Conservation (phyloP, 1,140 invertebrate species). For the Venturia canescens region DNA sequence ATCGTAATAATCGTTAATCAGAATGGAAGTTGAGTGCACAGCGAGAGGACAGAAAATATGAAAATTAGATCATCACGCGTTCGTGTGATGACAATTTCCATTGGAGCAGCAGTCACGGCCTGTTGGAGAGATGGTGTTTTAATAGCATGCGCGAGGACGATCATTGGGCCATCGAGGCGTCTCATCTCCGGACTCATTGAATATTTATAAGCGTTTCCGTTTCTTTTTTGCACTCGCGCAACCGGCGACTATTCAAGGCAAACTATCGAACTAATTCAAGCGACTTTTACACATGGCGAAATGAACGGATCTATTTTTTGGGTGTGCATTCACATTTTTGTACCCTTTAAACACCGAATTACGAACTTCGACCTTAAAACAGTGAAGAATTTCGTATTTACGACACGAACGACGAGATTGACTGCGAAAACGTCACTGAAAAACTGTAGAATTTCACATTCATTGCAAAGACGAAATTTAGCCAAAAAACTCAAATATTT, state of each 20-base stretch:
- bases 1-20: not conserved
- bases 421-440: too few species aligned
- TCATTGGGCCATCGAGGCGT: constrained; percentile 5
- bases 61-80: not conserved
- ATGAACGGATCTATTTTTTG: not conserved
- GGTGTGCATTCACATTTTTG: not conserved
- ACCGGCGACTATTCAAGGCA: not conserved
- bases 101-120: not conserved
- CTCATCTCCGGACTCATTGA: constrained; percentile 27
- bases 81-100: not conserved
- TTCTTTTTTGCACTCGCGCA: not conserved
- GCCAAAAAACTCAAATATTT: too few species aligned
- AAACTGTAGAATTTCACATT: too few species aligned
- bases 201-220: constrained; percentile 21
- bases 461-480: too few species aligned
- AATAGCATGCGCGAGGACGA: not conserved
- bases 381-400: too few species aligned
- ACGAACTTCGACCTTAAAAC: too few species aligned
- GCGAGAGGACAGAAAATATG: not conserved
- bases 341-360: not conserved
- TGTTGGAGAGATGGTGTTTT: constrained; percentile 2
- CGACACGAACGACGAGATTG: too few species aligned
- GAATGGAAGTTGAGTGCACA: not conserved
- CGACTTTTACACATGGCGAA: not conserved
- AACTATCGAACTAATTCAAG: not conserved